These are phyloP conservation scores for Acleris literana DNA, from an alignment of 2,888 invertebrate genomes.

Conservation along the genomic window DNA sequence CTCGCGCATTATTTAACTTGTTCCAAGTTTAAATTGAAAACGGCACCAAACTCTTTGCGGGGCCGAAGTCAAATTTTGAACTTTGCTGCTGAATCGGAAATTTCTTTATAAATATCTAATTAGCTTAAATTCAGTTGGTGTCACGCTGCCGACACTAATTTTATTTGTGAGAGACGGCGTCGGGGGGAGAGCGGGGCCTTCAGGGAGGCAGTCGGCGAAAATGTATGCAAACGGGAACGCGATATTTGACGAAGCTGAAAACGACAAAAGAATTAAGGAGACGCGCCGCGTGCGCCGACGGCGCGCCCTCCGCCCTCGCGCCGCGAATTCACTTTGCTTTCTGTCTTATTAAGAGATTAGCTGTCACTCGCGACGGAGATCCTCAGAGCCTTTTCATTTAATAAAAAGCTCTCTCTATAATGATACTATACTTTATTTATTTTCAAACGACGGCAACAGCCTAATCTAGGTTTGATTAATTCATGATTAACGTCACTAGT, in stretches of 20 bases:
- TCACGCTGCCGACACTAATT: slow-evolving; percentile 83
- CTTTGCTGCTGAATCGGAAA: slow-evolving; percentile 83
- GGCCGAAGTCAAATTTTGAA: slow-evolving; percentile 81
- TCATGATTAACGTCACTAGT: slow-evolving; percentile 7
- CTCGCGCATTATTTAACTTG: slow-evolving; percentile 83
- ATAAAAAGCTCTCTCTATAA: slow-evolving; percentile 42
- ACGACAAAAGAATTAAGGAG: slow-evolving; percentile 81
- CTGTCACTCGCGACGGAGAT: slow-evolving; percentile 56
- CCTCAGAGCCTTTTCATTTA: slow-evolving; percentile 57
- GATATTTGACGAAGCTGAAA: slow-evolving; percentile 80
- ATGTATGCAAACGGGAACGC: slow-evolving; percentile 81
- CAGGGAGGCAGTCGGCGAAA: slow-evolving; percentile 59
- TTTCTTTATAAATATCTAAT: slow-evolving; percentile 84
- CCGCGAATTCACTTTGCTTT: slow-evolving; percentile 72
- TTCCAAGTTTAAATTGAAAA: slow-evolving; percentile 83
- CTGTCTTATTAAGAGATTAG: slow-evolving; percentile 69
- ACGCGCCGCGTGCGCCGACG: slow-evolving; percentile 40
- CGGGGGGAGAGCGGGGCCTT: slow-evolving; percentile 54
- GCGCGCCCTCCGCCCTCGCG: slow-evolving; percentile 49
- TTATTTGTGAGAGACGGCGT: slow-evolving; percentile 80
- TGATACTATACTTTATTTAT: slow-evolving; percentile 29
- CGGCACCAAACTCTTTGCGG: slow-evolving; percentile 80
- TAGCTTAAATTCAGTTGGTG: slow-evolving; percentile 83
- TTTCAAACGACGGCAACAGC: not conserved
- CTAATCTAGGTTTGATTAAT: not conserved